phyloP scores from a whole-genome alignment of 2,888 invertebrate genomes.

The Smittia sp. region DNA sequence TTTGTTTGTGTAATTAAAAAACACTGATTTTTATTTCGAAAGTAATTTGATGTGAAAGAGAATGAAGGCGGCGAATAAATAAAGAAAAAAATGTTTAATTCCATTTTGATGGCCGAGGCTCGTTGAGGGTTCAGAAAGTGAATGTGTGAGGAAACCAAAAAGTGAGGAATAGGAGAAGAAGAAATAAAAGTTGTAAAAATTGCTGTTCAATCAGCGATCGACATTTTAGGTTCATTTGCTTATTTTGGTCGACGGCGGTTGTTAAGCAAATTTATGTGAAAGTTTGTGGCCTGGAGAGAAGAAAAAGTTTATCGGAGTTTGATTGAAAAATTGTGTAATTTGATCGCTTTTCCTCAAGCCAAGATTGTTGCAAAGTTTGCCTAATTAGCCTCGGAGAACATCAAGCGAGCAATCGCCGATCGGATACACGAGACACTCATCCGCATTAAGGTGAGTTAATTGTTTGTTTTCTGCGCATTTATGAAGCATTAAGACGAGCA shows the following conservation, averaged over 20 bases:
- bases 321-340: constrained; percentile 18
- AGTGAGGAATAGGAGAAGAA: not conserved
- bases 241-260: not conserved
- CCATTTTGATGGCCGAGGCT: constrained; percentile 1
- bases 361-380: not conserved
- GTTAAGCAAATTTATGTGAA: constrained; percentile 3
- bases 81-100: constrained; percentile 14
- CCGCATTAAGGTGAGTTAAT: constrained; percentile 26
- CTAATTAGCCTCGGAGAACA: not conserved
- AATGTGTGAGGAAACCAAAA: constrained; percentile 9
- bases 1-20: constrained; percentile 2
- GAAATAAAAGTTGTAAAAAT: constrained; percentile 7
- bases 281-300: constrained; percentile 7
- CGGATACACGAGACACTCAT: not conserved
- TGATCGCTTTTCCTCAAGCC: not conserved
- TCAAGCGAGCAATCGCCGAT: not conserved
- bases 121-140: not conserved
- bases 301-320: not conserved
- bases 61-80: too few relatives aligned
- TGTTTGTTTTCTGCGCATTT: constrained; percentile 10
- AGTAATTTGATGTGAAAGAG: not conserved
- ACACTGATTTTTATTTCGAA: not conserved
- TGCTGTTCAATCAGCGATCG: constrained; percentile 17
- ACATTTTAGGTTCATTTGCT: constrained; percentile 16
- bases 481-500: not conserved